phyloP scores from a whole-genome alignment of 2,113 vertebrate genomes.

The Onychostruthus taczanowskii region DNA sequence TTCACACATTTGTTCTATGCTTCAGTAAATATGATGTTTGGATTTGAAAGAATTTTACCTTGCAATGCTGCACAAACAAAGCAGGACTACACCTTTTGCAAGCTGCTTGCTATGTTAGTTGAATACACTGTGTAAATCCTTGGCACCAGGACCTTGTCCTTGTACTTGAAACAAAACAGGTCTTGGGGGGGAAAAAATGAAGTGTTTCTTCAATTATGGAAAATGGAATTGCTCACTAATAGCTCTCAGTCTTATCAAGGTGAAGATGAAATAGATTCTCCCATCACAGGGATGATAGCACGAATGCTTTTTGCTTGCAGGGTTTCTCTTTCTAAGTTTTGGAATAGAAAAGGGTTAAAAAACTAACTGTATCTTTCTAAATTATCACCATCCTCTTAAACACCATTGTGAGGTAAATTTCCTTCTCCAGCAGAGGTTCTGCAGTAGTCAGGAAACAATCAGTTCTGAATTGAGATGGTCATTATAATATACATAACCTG shows the following conservation, averaged over 20 bases:
- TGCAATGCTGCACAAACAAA: not conserved
- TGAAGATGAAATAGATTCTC: not conserved
- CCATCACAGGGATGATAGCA: not conserved
- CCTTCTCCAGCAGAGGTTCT: not conserved
- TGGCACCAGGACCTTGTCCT: not conserved
- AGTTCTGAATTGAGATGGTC: not conserved
- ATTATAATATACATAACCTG: not conserved
- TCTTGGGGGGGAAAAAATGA: not conserved
- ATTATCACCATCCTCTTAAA: not conserved
- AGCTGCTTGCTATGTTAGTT: not conserved
- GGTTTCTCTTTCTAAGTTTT: not conserved
- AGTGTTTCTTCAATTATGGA: not conserved
- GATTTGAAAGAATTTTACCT: not conserved
- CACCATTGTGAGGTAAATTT: not conserved
- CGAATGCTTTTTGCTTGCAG: not conserved
- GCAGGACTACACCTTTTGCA: not conserved
- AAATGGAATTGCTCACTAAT: not conserved
- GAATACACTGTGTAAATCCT: not conserved
- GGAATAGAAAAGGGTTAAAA: not conserved
- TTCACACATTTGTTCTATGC: not conserved
- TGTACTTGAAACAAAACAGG: not conserved
- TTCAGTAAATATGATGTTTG: not conserved
- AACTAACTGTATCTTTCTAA: not conserved
- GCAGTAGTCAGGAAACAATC: not conserved
- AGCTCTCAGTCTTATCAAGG: not conserved